A percentile compares a stretch with the other conserved stretches of the same genome.
phyloP scores from a whole-genome alignment of 2,888 invertebrate species.

The Platycheirus albimanus region DNA sequence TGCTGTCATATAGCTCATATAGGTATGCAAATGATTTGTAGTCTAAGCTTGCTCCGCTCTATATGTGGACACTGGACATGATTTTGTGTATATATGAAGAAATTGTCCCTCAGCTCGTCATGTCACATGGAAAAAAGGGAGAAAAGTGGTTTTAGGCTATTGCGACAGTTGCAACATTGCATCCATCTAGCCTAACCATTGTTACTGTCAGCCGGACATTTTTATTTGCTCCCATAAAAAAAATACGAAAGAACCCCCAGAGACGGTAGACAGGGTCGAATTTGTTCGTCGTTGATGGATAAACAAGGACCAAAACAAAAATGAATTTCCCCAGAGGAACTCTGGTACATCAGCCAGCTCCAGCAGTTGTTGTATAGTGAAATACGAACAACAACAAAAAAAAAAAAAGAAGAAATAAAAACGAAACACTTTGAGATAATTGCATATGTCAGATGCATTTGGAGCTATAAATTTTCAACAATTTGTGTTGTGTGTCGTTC shows the following conservation, averaged over 20 bases:
- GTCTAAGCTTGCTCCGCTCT: constrained; percentile 51
- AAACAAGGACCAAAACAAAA: constrained; percentile 20
- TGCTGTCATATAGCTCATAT: constrained; percentile 66
- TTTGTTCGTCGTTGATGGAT: constrained; percentile 35
- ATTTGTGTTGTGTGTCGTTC: constrained; percentile 45
- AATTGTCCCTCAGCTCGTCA: constrained; percentile 23
- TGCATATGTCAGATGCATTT: constrained; percentile 67
- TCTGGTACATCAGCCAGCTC: constrained; percentile 31
- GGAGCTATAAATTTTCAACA: constrained; percentile 60
- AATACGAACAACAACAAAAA: too few species aligned
- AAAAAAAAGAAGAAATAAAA: constrained; percentile 16
- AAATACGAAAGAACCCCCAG: constrained; percentile 22
- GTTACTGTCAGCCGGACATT: constrained; percentile 71
- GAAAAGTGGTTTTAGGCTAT: constrained; percentile 58
- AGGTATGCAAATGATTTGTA: constrained; percentile 74
- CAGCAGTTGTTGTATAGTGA: constrained; percentile 16
- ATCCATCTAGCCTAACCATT: constrained; percentile 71
- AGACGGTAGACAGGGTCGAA: constrained; percentile 22
- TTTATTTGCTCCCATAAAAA: constrained; percentile 66
- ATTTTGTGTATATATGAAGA: constrained; percentile 38
- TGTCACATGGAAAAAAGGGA: constrained; percentile 26
- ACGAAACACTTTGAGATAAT: constrained; percentile 60
- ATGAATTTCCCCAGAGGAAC: constrained; percentile 36
- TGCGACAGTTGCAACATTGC: constrained; percentile 71
- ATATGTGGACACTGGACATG: constrained; percentile 39